Evolutionary conservation across 2,888 invertebrate species (phyloP).

Genomic region (Orchesella flavescens): DNA sequence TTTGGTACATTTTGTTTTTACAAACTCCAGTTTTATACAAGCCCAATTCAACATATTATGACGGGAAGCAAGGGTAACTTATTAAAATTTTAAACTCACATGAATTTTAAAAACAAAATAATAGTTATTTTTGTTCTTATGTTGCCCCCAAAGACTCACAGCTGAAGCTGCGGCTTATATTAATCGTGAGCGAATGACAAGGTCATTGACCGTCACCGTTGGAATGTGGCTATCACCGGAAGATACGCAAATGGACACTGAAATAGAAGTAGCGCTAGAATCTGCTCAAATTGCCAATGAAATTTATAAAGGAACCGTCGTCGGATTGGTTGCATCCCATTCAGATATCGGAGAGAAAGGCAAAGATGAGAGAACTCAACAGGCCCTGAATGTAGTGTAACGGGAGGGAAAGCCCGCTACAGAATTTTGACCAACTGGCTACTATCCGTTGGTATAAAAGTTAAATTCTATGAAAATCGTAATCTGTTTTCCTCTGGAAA

Average conservation of each 20-base stretch:
- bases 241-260: slow-evolving; percentile 13
- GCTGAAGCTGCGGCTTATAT: slow-evolving; percentile 37
- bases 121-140: too few relatives aligned
- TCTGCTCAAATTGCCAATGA: slow-evolving; percentile 37
- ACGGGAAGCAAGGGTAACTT: background rate
- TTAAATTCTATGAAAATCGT: too few relatives aligned
- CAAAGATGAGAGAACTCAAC: background rate
- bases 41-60: slow-evolving; percentile 12
- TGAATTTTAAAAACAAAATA: too few relatives aligned
- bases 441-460: too few relatives aligned
- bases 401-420: too few relatives aligned
- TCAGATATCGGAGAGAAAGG: background rate
- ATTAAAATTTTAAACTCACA: too few relatives aligned
- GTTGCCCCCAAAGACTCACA: too few relatives aligned
- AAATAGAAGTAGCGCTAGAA: slow-evolving; percentile 28
- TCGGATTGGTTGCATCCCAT: slow-evolving; percentile 11
- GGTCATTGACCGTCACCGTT: background rate
- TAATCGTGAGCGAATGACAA: background rate
- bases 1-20: too few relatives aligned
- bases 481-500: too few relatives aligned
- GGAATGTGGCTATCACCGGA: slow-evolving; percentile 28
- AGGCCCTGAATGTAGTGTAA: too few relatives aligned
- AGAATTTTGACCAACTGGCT: too few relatives aligned
- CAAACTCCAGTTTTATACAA: slow-evolving; percentile 20
- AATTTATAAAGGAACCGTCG: slow-evolving; percentile 30